Evolutionary conservation across 2,888 invertebrate species (phyloP), one percentile per base, ranked within the genome.

Genomic region (Pandemis corylana): DNA sequence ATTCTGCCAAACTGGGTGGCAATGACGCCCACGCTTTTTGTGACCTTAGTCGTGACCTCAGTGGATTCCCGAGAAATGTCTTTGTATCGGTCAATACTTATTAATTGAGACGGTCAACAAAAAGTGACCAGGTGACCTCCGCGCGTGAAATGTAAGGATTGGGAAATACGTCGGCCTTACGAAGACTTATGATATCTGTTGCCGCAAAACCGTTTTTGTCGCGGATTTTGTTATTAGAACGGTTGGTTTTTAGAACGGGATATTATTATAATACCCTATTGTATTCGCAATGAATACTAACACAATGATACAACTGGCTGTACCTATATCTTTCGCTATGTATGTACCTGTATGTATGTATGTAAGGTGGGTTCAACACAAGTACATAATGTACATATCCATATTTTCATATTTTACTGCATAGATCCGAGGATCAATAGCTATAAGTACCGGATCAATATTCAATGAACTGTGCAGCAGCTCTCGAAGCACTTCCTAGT

Each of bases 141-240:
- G 13, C 69, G 28, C 44, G 12, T 74, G 59, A 65, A 65, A 53
- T 53, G 12, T 44, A n/a, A 46, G 28, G n/a, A 76, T 82, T 81
- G 77, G 77, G 78, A 80, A 83, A 82, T 76, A 76, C 76, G 62
- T 20, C 63, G 78, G 78, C 83, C 83, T 82, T 49, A 56, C 51
- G 15, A 36, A 15, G 53, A 67, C 12, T 41, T 67, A 67, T 53
- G n/a, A 10, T 15, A 64, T 44, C 61, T n/a, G 64, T 15, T 41
- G n/a, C 36, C 7, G 5, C 13, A 36, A 5, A 42, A 6, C 28
- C 28, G 36, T n/a, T 20, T 61, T 61, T 61, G 36, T 61, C 36
- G 61, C 28, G 53, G 15, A 53, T 6, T 7, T 53, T 20, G 15
- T 15, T n/a, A n/a, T n/a, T n/a, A n/a, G n/a, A n/a, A n/a, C n/a